Percentiles rank a stretch among this genome's conserved stretches.
These are phyloP conservation scores for Polia nebulosa DNA, from an alignment of 2,888 invertebrate genomes.

Conservation along the genomic window DNA sequence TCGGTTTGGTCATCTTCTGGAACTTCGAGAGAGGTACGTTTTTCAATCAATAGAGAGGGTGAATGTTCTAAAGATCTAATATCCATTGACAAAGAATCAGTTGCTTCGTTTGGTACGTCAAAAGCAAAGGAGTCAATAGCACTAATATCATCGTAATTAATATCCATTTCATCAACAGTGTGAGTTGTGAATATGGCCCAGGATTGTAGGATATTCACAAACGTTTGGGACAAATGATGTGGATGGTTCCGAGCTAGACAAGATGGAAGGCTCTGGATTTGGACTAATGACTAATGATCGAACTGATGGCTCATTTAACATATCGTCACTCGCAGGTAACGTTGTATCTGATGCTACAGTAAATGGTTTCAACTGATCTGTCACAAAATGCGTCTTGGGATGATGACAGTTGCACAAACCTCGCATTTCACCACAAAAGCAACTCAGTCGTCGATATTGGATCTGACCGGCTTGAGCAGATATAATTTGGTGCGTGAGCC, in stretches of 20 bases:
- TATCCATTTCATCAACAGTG: too few relatives aligned
- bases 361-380: conserved; percentile 17
- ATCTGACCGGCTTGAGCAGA: conserved; percentile 22
- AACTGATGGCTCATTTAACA: too few relatives aligned
- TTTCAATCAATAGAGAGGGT: conserved; percentile 1
- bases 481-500: conserved; percentile 46
- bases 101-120: too few relatives aligned
- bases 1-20: neutral
- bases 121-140: too few relatives aligned
- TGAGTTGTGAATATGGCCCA: too few relatives aligned
- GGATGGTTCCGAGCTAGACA: conserved; percentile 5
- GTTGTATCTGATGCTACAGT: conserved; percentile 16
- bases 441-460: conserved; percentile 20
- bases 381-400: conserved; percentile 20
- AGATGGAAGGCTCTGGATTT: neutral
- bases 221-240: too few relatives aligned
- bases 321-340: too few relatives aligned
- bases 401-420: conserved; percentile 22
- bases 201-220: too few relatives aligned
- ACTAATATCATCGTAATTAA: too few relatives aligned
- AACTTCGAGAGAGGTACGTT: conserved; percentile 5
- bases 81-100: too few relatives aligned
- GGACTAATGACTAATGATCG: too few relatives aligned
- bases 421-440: conserved; percentile 19
- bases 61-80: too few relatives aligned